phyloP scores from a whole-genome alignment of 53 echinoderm and acorn worm species.

The Antedon mediterranea region DNA sequence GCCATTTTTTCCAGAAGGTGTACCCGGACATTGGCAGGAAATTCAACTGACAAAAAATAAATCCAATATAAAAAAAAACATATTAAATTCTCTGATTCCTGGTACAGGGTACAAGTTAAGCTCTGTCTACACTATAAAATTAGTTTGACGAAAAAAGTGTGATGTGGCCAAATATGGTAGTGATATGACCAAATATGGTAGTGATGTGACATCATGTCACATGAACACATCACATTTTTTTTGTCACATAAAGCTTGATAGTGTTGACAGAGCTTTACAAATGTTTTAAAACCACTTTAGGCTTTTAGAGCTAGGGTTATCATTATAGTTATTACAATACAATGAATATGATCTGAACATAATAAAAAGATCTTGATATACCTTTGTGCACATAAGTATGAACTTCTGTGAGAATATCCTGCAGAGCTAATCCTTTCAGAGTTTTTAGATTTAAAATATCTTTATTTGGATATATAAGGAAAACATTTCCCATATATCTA shows the following conservation, averaged over 20 bases:
- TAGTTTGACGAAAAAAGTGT: too few species aligned
- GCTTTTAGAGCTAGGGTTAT: too few species aligned
- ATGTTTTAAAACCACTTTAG: too few species aligned
- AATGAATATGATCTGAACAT: too few species aligned
- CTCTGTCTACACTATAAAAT: neutral
- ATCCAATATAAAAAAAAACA: slow-evolving; percentile 13
- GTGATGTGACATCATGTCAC: too few species aligned
- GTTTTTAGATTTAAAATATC: slow-evolving; percentile 75
- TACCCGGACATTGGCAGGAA: slow-evolving; percentile 56
- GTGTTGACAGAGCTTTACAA: too few species aligned
- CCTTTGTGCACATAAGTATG: slow-evolving; percentile 93
- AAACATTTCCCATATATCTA: too few species aligned
- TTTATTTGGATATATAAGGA: slow-evolving; percentile 1
- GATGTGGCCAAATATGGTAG: too few species aligned
- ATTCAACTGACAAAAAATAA: slow-evolving; percentile 93
- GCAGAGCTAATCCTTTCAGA: slow-evolving; percentile 76
- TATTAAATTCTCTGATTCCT: neutral
- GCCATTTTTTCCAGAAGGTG: slow-evolving; percentile 89
- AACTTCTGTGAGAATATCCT: slow-evolving; percentile 77
- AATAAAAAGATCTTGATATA: slow-evolving; percentile 18
- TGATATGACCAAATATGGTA: too few species aligned
- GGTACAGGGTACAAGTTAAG: neutral
- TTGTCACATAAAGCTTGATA: too few species aligned
- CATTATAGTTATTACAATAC: too few species aligned
- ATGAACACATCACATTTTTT: too few species aligned